Base-by-base conservation (phyloP, 2,113 vertebrate genomes). In the Brachyistius frenatus region DNA sequence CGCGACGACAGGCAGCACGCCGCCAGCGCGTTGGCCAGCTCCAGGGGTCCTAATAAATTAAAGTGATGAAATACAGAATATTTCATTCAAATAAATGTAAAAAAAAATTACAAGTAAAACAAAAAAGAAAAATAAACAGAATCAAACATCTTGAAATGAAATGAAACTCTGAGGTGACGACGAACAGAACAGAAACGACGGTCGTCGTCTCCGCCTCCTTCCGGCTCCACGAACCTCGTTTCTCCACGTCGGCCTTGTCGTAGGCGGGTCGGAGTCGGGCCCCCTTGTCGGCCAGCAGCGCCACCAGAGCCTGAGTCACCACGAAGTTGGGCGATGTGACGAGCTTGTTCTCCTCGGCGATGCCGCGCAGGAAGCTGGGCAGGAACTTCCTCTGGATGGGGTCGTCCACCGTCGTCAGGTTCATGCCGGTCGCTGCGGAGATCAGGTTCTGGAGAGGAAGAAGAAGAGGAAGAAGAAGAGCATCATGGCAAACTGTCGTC, bases 281-380 rank as follows among this genome's bases (percentile, higher is more conserved):
- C 33, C 97, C 98, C 90, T 99, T 99, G 73, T 99, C 98, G 0
- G 98, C 98, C 73, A 99, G 87, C 52, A 99, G 90, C 1, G 98
- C 98, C 72, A 99, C 98, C 71, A 99, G 94, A 1, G 98, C 98
- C 90, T 99, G 98, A 5, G 98, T 99, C 66, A 99, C 98, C 57
- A 99, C 97, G 76, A 99, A 99, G 93, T 99, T 99, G 0, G 98
- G 98, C 0, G 97, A 99, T 0, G 98, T 99, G 35, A 99, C 94
- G 44, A 99, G 96, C 78, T 99, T 99, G 92, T 97, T 99, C 86
- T 99, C 98, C 92, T 99, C 98, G 0, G 98, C 97, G 68, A 97
- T 97, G 14, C 97, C 96, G 4, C 98, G 94, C 68, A 99, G 94
- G 85, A 99, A 99, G 85, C 97, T 97, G 57, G 98, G 98, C 57